Evolutionary conservation across 1,140 invertebrate species (phyloP).

Genomic region (Monomorium pharaonis): DNA sequence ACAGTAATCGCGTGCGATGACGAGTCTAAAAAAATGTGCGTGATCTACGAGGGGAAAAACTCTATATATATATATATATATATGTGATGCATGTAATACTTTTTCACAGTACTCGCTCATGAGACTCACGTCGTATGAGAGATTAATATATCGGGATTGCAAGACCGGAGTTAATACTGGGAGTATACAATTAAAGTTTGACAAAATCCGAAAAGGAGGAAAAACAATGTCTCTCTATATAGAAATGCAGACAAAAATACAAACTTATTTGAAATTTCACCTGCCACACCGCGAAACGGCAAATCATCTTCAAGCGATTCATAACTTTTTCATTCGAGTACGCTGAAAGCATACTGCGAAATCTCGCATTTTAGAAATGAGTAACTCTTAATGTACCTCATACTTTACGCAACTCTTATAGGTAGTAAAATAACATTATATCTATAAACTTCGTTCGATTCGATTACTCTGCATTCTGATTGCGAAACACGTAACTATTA

Average conservation of each 20-base stretch:
- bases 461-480: neutral
- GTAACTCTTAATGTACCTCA: neutral
- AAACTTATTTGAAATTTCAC: neutral
- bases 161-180: neutral
- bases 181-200: neutral
- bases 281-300: neutral
- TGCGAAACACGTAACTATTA: neutral
- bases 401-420: neutral
- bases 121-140: constrained; percentile 10
- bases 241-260: constrained; percentile 8
- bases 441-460: neutral
- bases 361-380: constrained; percentile 21
- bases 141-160: neutral
- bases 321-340: constrained; percentile 6
- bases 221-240: neutral
- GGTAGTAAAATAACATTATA: neutral
- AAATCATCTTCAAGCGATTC: neutral
- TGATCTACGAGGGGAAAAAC: constrained; percentile 28
- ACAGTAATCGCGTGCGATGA: constrained; percentile 44
- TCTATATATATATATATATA: neutral
- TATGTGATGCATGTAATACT: constrained; percentile 75
- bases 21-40: constrained; percentile 42
- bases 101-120: constrained; percentile 78
- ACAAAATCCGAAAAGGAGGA: neutral
- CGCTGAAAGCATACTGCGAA: neutral